A percentile compares a stretch with the other conserved stretches of the same genome.
Conservation (phyloP, 1,140 invertebrate genomes). For the Meloidogyne hapla region DNA sequence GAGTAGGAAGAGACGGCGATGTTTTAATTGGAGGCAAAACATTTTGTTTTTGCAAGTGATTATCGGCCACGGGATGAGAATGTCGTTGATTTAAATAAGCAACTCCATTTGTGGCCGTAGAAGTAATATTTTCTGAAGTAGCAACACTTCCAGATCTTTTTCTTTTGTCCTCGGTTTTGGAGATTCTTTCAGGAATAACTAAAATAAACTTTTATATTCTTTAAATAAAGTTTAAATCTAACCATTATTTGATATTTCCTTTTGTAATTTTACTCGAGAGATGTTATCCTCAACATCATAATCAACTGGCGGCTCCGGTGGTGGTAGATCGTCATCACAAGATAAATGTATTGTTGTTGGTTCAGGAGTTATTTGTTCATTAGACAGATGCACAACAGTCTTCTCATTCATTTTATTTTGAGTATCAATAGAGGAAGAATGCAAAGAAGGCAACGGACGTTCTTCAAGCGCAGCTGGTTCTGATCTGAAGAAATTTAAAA, state of each 20-base stretch:
- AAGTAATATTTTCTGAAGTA: not conserved
- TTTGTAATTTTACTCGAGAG: not conserved
- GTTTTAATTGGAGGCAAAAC: not conserved
- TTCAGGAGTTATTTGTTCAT: not conserved
- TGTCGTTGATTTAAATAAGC: not conserved
- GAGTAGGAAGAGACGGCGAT: not conserved
- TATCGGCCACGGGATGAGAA: not conserved
- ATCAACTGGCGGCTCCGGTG: slow-evolving; percentile 62
- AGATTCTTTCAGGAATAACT: not conserved
- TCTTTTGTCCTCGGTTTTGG: not conserved
- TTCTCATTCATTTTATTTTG: not conserved
- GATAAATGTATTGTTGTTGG: not conserved
- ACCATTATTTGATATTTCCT: not conserved
- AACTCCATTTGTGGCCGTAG: not conserved
- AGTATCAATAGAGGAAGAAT: not conserved
- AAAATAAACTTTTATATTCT: not conserved
- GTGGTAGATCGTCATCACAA: slow-evolving; percentile 38
- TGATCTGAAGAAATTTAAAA: slow-evolving; percentile 7
- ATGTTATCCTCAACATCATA: slow-evolving; percentile 48
- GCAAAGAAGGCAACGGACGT: not conserved
- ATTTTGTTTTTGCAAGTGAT: not conserved
- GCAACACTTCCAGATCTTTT: not conserved
- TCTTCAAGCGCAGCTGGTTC: not conserved
- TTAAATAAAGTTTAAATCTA: not conserved
- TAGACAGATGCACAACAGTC: not conserved